Evolutionary conservation across 2,888 invertebrate genomes (phyloP), one percentile per base, ranked within the genome.

Genomic region (Cryptophagus acutangulus): DNA sequence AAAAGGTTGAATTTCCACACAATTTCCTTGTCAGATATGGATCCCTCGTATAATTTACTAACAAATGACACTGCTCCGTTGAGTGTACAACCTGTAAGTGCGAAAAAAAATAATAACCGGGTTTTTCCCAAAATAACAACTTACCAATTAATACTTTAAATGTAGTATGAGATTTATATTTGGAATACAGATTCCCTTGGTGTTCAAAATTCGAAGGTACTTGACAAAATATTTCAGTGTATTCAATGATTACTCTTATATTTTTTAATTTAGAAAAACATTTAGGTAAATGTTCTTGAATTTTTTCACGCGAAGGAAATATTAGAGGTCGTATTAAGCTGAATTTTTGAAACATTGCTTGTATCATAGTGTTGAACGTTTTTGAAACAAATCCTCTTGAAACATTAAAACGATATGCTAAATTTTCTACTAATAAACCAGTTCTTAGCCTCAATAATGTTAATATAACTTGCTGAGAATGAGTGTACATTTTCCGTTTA

Each of bases 181-280:
- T 10, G n/a, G 54, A 52, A 38, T 52, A 52, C 25, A 49, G 30
- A 45, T 55, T 54, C 8, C 50, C 53, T 45, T 54, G 49, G 3
- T 55, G 52, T 42, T 51, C 51, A 36, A 50, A 55, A 40, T 48
- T 46, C 28, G 38, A 37, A 2, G 50, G 50, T 13, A 46, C 38
- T 33, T 55, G 40, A 38, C 50, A 51, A 28, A 45, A 44, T 37
- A 51, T 46, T 48, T 52, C 55, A 17, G 51, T 33, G 41, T 51
- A 55, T 43, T 48, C 54, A 15, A 51, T 36, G 30, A 47, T 49
- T 13, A 51, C 46, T 37, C 49, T 13, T 20, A 53, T 45, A 18
- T 44, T 44, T 33, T 41, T 44, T 15, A 41, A 9, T 3, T 9
- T 6, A 4, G 8, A 15, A 25, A 43, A 43, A 1, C 17, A 12